A percentile compares a stretch with the other conserved stretches of the same genome.
Evolutionary conservation across 2,888 invertebrate genomes (phyloP).

Genomic region (Seira musarum): DNA sequence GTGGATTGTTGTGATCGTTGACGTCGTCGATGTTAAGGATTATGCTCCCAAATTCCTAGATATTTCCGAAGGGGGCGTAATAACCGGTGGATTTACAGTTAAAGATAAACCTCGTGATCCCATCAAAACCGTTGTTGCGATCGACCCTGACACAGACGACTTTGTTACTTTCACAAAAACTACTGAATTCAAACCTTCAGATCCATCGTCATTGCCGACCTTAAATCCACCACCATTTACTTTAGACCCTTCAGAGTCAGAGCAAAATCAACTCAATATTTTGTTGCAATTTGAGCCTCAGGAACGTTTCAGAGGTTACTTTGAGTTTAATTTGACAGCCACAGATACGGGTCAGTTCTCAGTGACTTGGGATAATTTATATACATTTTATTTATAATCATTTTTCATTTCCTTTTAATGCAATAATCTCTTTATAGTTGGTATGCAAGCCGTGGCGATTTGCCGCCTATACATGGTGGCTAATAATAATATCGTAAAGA

Average conservation of each 20-base stretch:
- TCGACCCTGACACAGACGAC: conserved; percentile 47
- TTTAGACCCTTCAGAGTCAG: neutral
- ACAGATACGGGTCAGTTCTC: conserved; percentile 54
- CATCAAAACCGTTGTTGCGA: conserved; percentile 18
- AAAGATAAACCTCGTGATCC: neutral
- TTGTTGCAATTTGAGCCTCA: conserved; percentile 28
- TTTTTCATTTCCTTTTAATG: too few species aligned
- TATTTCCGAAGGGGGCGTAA: conserved; percentile 71
- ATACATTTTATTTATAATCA: too few species aligned
- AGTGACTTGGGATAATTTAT: too few species aligned
- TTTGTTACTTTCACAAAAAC: conserved; percentile 23
- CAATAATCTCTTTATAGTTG: conserved; percentile 19
- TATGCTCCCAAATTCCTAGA: conserved; percentile 78
- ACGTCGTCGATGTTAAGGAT: conserved; percentile 79
- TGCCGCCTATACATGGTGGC: conserved; percentile 51
- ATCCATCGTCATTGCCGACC: too few species aligned
- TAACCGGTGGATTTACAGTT: conserved; percentile 67
- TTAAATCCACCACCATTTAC: conserved; percentile 14
- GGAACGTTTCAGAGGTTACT: conserved; percentile 41
- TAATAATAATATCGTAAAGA: conserved; percentile 15
- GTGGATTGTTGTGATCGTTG: conserved; percentile 71
- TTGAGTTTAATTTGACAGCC: conserved; percentile 46
- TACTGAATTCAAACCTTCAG: neutral
- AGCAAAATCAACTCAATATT: neutral
- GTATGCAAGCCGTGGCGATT: neutral